phyloP scores from a whole-genome alignment of 2,888 invertebrate species.

The Rotaria macrura region DNA sequence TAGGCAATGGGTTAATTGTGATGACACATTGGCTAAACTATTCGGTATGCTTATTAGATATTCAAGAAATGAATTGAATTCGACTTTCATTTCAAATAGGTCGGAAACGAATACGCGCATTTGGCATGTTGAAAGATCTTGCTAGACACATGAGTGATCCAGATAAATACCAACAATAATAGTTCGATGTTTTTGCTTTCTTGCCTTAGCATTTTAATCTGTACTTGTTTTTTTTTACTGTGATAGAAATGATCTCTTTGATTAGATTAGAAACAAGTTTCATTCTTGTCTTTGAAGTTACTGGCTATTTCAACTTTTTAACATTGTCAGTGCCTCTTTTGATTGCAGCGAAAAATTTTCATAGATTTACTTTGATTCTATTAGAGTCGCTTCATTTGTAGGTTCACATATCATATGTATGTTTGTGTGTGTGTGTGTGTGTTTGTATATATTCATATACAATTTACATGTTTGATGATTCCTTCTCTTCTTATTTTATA shows the following conservation, averaged over 20 bases:
- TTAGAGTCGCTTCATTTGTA: not conserved
- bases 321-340: no score
- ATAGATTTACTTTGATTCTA: not conserved
- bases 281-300: no score
- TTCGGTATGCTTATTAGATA: not conserved
- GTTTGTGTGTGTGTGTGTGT: not conserved
- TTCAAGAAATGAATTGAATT: not conserved
- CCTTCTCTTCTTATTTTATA: not conserved
- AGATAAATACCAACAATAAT: not conserved
- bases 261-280: no score
- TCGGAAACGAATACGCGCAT: slow-evolving; percentile 4
- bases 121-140: slow-evolving; percentile 19
- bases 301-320: no score
- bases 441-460: not conserved
- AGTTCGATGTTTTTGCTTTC: not conserved
- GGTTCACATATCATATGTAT: not conserved
- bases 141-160: not conserved
- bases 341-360: not conserved
- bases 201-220: not conserved
- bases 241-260: not conserved
- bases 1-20: not conserved
- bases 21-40: not conserved
- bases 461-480: not conserved
- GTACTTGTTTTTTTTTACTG: not conserved
- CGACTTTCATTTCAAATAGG: not conserved